Evolutionary conservation across 1,140 invertebrate genomes (phyloP), one percentile per base, ranked within the genome.

Genomic region (Drosophila ironensis): DNA sequence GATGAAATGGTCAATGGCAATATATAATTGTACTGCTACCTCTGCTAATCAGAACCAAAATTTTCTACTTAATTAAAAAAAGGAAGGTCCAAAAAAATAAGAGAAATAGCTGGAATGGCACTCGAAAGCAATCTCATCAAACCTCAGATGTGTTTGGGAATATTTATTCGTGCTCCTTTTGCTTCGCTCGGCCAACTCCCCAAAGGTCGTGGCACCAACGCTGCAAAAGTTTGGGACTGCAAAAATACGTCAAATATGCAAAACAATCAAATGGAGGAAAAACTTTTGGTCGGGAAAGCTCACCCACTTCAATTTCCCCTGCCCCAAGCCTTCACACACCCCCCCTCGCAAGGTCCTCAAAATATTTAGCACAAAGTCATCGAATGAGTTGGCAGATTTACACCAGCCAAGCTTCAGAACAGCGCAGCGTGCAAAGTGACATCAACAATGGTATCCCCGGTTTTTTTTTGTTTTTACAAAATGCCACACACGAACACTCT

Each of bases 401-500:
- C 56, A 48, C 56, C 35, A 37, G 12, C 33, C 1, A 37, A 37
- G 33, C 33, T 11, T 37, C 8, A 63, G 60, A 63, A 61, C 41
- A 28, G 54, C 22, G 11, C 22, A 3, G n/a, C 16, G 53, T 28
- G 38, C 8, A 8, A 19, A 63, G 60, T 63, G 56, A 63, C 60
- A 63, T 63, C 60, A 63, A 40, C 41, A 22, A 30, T 20, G 54
- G 41, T 19, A 20, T 42, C 30, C 6, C 20, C 30, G 14, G 4
- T 59, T 38, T 52, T 44, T 14, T 27, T 22, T 14, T 24, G 4
- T 12, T 9, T 6, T 37, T 37, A 14, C 56, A 14, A 63, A 71
- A 82, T 72, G 74, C 87, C 87, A 88, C 87, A 88, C 87, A 88
- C 87, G 87, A 70, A 50, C 68, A 68, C 70, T 87, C 71, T 72